These are phyloP conservation scores for Alviniconcha strummeri DNA, from an alignment of 2,888 invertebrate genomes.

Conservation along the genomic window DNA sequence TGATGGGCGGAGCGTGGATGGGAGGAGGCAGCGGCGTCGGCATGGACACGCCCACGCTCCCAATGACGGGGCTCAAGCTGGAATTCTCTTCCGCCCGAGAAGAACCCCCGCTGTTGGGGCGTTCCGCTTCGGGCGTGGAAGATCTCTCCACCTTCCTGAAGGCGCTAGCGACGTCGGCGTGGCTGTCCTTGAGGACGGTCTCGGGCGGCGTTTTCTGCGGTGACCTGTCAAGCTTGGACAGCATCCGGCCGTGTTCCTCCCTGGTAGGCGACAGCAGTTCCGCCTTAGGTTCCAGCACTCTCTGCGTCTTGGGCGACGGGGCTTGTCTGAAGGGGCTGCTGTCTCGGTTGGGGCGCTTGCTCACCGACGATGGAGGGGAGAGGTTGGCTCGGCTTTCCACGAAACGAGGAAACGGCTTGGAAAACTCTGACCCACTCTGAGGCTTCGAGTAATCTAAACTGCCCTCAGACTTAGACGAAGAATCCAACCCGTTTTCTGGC, in stretches of 20 bases:
- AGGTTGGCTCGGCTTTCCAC: background rate
- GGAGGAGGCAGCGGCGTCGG: conserved; percentile 33
- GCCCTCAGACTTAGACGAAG: background rate
- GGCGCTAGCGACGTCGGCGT: conserved; percentile 54
- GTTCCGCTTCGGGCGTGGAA: conserved; percentile 13
- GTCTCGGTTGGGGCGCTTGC: conserved; percentile 18
- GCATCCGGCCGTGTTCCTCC: conserved; percentile 13
- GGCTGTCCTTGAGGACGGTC: conserved; percentile 31
- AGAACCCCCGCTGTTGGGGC: conserved; percentile 16
- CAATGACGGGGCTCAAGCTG: conserved; percentile 6
- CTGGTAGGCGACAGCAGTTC: conserved; percentile 20
- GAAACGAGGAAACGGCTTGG: conserved; percentile 17
- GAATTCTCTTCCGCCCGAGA: conserved; percentile 17
- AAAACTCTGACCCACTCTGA: background rate
- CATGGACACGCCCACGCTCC: background rate
- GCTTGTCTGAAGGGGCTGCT: background rate
- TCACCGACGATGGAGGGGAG: conserved; percentile 7
- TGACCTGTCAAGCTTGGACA: conserved; percentile 21
- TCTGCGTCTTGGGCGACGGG: conserved; percentile 8
- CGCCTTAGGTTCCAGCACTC: conserved; percentile 20
- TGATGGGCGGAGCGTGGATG: conserved; percentile 26
- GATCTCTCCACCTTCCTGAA: conserved; percentile 65
- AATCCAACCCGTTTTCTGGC: background rate
- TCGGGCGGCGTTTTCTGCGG: conserved; percentile 19
- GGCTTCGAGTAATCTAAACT: background rate